These are phyloP conservation scores for Myoxocephalus aenaeus DNA, from an alignment of 2,797 vertebrate genomes.

Conservation along the genomic window DNA sequence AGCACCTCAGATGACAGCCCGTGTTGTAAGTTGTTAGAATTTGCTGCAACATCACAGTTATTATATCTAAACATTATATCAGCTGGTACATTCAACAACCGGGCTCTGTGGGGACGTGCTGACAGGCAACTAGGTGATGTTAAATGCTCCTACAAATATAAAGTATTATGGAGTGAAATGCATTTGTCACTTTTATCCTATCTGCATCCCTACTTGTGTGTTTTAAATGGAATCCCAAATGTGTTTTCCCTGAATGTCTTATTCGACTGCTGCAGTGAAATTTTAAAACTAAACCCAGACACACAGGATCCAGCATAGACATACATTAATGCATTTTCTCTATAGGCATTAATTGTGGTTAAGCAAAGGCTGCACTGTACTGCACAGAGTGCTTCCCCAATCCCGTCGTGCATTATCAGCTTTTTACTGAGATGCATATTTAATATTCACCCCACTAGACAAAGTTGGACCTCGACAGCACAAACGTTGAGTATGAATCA, in stretches of 20 bases:
- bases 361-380: slow-evolving; percentile 60
- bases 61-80: slow-evolving; percentile 42
- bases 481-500: slow-evolving; percentile 10
- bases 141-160: not conserved
- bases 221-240: not conserved
- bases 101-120: slow-evolving; percentile 12
- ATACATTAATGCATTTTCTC: slow-evolving; percentile 59
- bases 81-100: slow-evolving; percentile 35
- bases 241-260: not conserved
- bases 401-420: slow-evolving; percentile 62
- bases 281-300: slow-evolving; percentile 31
- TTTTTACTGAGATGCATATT: slow-evolving; percentile 62
- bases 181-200: not conserved
- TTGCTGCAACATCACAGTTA: slow-evolving; percentile 40
- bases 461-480: slow-evolving; percentile 20
- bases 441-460: slow-evolving; percentile 42
- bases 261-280: slow-evolving; percentile 8
- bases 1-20: slow-evolving; percentile 56
- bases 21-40: slow-evolving; percentile 30
- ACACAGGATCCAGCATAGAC: slow-evolving; percentile 23
- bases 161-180: slow-evolving; percentile 1
- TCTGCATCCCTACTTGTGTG: not conserved
- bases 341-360: slow-evolving; percentile 61
- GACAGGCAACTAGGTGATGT: slow-evolving; percentile 10
- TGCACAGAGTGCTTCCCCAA: slow-evolving; percentile 63